phyloP scores from a whole-genome alignment of 2,113 vertebrate genomes.

The Ariopsis seemanni region DNA sequence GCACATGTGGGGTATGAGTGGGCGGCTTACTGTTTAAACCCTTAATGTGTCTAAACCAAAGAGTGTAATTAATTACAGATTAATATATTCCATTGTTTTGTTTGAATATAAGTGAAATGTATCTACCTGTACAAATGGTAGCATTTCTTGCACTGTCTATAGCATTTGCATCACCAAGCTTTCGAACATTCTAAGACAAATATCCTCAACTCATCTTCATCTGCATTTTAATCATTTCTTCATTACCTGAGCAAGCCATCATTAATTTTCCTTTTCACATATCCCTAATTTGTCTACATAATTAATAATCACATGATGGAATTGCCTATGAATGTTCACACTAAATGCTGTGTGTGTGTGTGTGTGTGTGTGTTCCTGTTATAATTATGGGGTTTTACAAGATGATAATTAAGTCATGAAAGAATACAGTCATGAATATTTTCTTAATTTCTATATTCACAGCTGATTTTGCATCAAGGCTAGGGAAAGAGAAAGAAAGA shows the following conservation, averaged over 20 bases:
- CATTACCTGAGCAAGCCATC: not conserved
- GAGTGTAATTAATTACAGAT: conserved; percentile 33
- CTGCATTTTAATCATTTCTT: not conserved
- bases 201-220: not conserved
- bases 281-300: not conserved
- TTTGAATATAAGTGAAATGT: not conserved
- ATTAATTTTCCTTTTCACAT: not conserved
- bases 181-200: not conserved
- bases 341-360: not conserved
- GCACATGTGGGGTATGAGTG: conserved; percentile 55
- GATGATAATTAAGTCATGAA: not conserved
- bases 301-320: not conserved
- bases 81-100: not conserved
- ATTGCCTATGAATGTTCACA: not conserved
- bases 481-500: not conserved
- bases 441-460: not conserved
- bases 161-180: not conserved
- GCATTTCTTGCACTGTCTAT: not conserved
- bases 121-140: not conserved
- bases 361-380: not conserved
- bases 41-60: conserved; percentile 42
- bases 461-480: not conserved
- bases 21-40: conserved; percentile 28
- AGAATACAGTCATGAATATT: not conserved
- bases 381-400: not conserved